Conservation (phyloP, 2,888 invertebrate species). For the Synergus umbraculus region DNA sequence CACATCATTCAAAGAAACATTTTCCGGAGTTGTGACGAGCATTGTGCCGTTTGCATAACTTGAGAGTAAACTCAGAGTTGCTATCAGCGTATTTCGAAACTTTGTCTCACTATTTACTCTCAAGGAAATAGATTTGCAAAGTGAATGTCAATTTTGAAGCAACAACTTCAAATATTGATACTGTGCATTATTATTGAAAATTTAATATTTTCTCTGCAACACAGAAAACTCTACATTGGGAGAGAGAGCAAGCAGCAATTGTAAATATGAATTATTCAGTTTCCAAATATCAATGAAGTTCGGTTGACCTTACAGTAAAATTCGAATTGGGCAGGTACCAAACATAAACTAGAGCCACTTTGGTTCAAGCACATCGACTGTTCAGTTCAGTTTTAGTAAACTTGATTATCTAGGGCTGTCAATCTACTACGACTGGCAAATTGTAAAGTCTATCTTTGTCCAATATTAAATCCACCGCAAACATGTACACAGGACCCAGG, state of each 20-base stretch:
- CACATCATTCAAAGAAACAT: slow-evolving; percentile 5
- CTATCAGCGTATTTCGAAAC: neutral
- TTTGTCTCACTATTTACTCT: neutral
- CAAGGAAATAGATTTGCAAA: neutral
- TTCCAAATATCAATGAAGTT: neutral
- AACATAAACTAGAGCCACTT: neutral
- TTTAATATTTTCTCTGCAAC: neutral
- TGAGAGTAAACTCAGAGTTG: slow-evolving; percentile 4
- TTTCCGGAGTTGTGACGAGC: neutral
- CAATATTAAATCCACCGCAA: slow-evolving; percentile 37
- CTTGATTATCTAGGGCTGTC: slow-evolving; percentile 18
- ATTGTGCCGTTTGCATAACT: neutral
- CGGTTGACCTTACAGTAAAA: neutral
- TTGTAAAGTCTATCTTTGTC: slow-evolving; percentile 36
- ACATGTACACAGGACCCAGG: slow-evolving; percentile 24
- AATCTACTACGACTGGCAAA: slow-evolving; percentile 28
- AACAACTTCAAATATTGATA: slow-evolving; percentile 3
- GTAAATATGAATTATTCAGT: no score
- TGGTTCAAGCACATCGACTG: slow-evolving; percentile 15
- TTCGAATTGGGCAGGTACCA: neutral
- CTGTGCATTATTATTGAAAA: neutral
- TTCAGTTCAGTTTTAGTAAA: slow-evolving; percentile 35
- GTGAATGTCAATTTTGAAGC: neutral
- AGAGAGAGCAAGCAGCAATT: no score
- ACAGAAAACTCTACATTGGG: no score